A percentile compares a stretch with the other conserved stretches of the same genome.
Conservation (phyloP, 2,797 vertebrate genomes). For the Sphenopsis melanotis region DNA sequence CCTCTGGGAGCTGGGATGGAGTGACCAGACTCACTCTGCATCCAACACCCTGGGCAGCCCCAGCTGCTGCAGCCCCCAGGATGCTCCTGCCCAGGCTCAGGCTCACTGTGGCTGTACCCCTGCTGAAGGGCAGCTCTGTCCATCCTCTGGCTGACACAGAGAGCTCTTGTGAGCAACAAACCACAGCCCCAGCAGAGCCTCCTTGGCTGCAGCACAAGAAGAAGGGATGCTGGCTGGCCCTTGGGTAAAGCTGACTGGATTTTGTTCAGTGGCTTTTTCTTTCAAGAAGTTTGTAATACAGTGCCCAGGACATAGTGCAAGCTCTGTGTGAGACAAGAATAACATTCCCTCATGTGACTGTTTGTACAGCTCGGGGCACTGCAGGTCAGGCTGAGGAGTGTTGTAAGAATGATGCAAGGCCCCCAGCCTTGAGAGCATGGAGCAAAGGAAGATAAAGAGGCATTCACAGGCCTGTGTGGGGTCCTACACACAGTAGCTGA, state of each 20-base stretch:
- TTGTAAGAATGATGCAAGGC: constrained; percentile 31
- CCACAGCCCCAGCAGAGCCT: not conserved
- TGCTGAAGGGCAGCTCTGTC: not conserved
- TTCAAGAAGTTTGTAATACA: not conserved
- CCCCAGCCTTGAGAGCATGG: not conserved
- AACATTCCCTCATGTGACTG: constrained; percentile 27
- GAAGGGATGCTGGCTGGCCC: constrained; percentile 17
- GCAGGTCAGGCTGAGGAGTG: constrained; percentile 25
- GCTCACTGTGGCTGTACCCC: fast-evolving
- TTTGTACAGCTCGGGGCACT: constrained; percentile 23
- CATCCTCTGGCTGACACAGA: not conserved
- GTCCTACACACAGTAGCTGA: not conserved
- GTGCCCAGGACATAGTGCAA: constrained; percentile 25
- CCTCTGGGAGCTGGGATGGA: not conserved
- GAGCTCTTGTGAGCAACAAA: not conserved
- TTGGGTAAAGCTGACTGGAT: not conserved
- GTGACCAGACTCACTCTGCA: not conserved
- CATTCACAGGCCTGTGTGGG: constrained; percentile 40
- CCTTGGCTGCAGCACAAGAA: constrained; percentile 5
- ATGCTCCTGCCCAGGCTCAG: fast-evolving
- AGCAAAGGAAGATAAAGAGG: constrained; percentile 15
- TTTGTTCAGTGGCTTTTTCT: constrained; percentile 20
- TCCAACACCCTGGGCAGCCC: fast-evolving
- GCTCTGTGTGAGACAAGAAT: constrained; percentile 46
- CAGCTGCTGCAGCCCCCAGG: not conserved